Evolutionary conservation across 1,140 invertebrate species (phyloP).

Genomic region (Drosophila serrata): DNA sequence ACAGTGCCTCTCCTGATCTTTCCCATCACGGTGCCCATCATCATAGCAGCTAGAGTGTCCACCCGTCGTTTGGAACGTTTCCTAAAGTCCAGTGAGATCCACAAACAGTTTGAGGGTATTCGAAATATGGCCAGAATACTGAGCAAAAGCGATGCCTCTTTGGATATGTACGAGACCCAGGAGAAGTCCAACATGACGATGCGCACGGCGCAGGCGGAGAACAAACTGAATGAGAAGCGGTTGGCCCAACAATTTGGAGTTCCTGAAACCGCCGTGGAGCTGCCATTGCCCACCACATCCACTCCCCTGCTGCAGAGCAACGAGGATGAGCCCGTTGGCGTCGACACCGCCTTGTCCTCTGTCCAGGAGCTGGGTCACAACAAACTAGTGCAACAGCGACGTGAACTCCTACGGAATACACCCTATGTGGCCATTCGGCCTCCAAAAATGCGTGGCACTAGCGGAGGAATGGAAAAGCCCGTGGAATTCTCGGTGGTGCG

Average conservation of each 20-base stretch:
- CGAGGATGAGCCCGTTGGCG: slow-evolving; percentile 28
- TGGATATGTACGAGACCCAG: slow-evolving; percentile 83
- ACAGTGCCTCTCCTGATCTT: slow-evolving; percentile 92
- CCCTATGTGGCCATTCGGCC: slow-evolving; percentile 80
- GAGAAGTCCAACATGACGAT: slow-evolving; percentile 67
- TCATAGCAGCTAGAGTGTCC: slow-evolving; percentile 91
- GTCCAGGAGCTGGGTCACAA: slow-evolving; percentile 52
- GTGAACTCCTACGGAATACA: slow-evolving; percentile 74
- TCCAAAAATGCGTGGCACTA: slow-evolving; percentile 54
- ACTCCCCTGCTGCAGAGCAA: slow-evolving; percentile 55
- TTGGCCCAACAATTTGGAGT: slow-evolving; percentile 51
- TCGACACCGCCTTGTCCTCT: slow-evolving; percentile 14
- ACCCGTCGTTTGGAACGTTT: slow-evolving; percentile 89
- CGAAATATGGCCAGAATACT: slow-evolving; percentile 81
- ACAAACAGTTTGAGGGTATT: slow-evolving; percentile 86
- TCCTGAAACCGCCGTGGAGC: slow-evolving; percentile 39
- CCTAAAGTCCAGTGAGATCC: slow-evolving; percentile 89
- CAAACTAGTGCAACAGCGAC: slow-evolving; percentile 68
- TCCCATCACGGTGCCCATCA: slow-evolving; percentile 91
- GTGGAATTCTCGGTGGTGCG: slow-evolving; percentile 68
- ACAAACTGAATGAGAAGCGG: slow-evolving; percentile 65
- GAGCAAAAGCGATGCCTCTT: slow-evolving; percentile 83
- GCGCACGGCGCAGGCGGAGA: slow-evolving; percentile 73
- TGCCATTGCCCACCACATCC: slow-evolving; percentile 53
- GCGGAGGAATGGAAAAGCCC: slow-evolving; percentile 42